Conservation (phyloP, 2,797 vertebrate genomes). For the Potorous gilbertii region DNA sequence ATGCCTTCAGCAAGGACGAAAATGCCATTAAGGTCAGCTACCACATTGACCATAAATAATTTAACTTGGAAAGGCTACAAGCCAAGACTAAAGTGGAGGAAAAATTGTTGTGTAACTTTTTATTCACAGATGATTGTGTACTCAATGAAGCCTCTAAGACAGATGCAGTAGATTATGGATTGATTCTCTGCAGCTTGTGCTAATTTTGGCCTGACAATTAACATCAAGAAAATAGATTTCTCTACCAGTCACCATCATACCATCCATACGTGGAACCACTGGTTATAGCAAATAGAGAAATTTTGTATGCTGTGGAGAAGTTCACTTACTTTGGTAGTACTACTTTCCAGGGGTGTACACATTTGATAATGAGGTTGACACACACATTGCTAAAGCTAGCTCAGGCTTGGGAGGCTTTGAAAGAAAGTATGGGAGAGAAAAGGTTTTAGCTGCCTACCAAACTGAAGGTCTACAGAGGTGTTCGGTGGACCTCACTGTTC, state of each 20-base stretch:
- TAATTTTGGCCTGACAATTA: neutral
- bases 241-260: neutral
- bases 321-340: neutral
- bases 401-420: neutral
- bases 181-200: neutral
- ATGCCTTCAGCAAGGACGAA: neutral
- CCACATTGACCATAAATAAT: neutral
- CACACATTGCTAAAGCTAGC: neutral
- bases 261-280: neutral
- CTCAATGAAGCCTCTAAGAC: neutral
- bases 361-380: neutral
- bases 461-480: neutral
- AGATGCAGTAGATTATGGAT: neutral
- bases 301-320: neutral
- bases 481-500: neutral
- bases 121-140: neutral
- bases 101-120: neutral
- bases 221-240: neutral
- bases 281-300: neutral
- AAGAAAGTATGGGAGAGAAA: neutral
- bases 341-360: neutral
- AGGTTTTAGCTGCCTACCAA: neutral
- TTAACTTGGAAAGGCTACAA: neutral
- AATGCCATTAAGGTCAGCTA: neutral
- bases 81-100: neutral